Evolutionary conservation across 2,113 vertebrate genomes (phyloP), one percentile per base, ranked within the genome.

Genomic region (Galemys pyrenaicus): DNA sequence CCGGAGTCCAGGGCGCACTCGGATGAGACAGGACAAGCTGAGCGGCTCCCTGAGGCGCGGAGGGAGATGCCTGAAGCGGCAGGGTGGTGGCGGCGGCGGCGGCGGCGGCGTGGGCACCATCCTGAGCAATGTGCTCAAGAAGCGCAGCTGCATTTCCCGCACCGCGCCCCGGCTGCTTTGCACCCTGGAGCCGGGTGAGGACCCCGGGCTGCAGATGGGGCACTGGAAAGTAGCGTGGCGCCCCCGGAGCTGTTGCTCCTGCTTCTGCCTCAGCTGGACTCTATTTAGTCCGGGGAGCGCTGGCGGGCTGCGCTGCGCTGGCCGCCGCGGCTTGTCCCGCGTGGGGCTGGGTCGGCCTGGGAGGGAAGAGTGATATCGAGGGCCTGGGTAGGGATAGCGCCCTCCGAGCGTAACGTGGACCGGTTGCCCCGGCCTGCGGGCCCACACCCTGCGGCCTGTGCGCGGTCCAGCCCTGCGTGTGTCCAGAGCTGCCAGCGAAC

Each of bases 91-190:
- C 1, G 96, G 97, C 12, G 99, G 99, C 56, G 97, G 97, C 96
- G 91, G 94, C 1, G 96, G 97, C 12, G 99, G 99, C 56, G 99
- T 99, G 96, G 99, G 99, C 68, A 99, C 98, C 97, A 99, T 99
- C 97, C 99, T 99, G 97, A 99, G 99, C 98, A 99, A 98, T 95
- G 99, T 99, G 88, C 98, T 99, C 93, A 99, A 98, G 98, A 99
- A 99, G 81, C 98, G 99, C 87, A 99, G 98, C 98, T 99, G 99
- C 97, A 99, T 99, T 83, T 99, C 99, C 68, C 98, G 99, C 87
- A 99, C 99, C 56, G 99, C 99, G 20, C 99, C 99, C 28, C 98
- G 99, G 92, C 98, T 99, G 97, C 99, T 99, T 64, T 99, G 99
- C 98, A 99, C 99, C 37, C 97, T 99, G 86, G 99, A 99, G 98